Evolutionary conservation across 2,888 invertebrate species (phyloP), one percentile per base, ranked within the genome.

Genomic region (Lacanobia wlatinum): DNA sequence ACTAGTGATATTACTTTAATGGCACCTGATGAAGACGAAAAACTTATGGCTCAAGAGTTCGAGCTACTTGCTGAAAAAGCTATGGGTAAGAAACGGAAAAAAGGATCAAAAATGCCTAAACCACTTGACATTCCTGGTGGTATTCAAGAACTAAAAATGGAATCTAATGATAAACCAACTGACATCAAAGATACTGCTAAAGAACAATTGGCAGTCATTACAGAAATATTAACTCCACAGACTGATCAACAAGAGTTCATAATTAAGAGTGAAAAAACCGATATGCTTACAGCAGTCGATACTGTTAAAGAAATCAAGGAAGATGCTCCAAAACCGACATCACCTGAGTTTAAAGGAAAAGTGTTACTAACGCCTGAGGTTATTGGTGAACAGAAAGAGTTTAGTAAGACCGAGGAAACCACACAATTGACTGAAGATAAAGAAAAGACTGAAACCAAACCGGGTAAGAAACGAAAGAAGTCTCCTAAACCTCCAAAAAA

Each of bases 401-500:
- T 71, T 5, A 58, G n/a, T 7, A 68, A 78, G 66, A 14, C 40
- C 16, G 70, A 72, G 67, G 78, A 78, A 64, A 72, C 65, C 21
- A n/a, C 64, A 21, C 72, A 82, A 43, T 64, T 50, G 1, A 75
- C 73, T 66, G 82, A 84, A 65, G 76, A 82, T 40, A 84, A 87
- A 69, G 62, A 79, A 62, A 82, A 84, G 73, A 58, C 64, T 70
- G 81, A 88, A 72, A 84, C 58, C 5, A 89, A 87, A 83, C 46
- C 80, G 16, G 79, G 82, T 40, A 92, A 91, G 69, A 91, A 89
- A 73, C 86, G 89, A 67, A 91, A 89, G 61, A 92, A 92, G 60
- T 87, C 87, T 1, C 89, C 87, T 0, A 89, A 88, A 76, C 66
- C 83, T 14, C 82, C 78, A 6, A 69, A 43, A 43, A 82, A 79